These are phyloP conservation scores for Myotis findleyi DNA, from an alignment of 2,797 vertebrate species.

Conservation along the genomic window DNA sequence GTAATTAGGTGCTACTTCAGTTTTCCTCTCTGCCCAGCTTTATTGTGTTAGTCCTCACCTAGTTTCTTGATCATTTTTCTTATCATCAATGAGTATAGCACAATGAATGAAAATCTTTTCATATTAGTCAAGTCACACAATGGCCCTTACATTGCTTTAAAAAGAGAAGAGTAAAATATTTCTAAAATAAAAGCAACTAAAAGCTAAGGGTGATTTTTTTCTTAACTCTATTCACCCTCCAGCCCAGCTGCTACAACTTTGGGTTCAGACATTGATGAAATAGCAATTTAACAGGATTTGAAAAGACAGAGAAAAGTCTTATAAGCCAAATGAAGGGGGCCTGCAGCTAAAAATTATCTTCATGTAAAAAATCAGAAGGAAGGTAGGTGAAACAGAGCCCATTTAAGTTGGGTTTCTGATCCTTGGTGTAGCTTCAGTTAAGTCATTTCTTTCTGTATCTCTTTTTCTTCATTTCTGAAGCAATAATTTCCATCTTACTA, in stretches of 20 bases:
- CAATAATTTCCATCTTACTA: neutral
- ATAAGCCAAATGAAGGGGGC: constrained; percentile 30
- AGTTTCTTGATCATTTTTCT: constrained; percentile 8
- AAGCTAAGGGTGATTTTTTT: neutral
- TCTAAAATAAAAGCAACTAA: constrained; percentile 51
- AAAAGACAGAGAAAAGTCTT: constrained; percentile 45
- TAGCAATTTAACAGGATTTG: constrained; percentile 9
- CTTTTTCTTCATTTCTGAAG: constrained; percentile 30
- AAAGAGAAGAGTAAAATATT: neutral
- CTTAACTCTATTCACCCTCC: constrained; percentile 5
- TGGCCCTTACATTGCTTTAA: neutral
- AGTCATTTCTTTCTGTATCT: neutral
- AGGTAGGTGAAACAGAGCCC: neutral
- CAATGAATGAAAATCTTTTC: neutral
- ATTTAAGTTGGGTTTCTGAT: neutral
- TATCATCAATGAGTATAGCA: neutral
- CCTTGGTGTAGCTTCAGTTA: neutral
- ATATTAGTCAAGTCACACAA: constrained; percentile 16
- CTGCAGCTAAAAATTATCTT: neutral
- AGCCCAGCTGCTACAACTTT: neutral
- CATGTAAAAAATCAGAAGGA: constrained; percentile 36
- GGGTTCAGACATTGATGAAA: constrained; percentile 7
- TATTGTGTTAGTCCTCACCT: neutral
- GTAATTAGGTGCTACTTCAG: neutral
- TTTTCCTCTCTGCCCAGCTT: neutral